Evolutionary conservation across 2,113 vertebrate genomes (phyloP).

Genomic region (Candoia aspera): DNA sequence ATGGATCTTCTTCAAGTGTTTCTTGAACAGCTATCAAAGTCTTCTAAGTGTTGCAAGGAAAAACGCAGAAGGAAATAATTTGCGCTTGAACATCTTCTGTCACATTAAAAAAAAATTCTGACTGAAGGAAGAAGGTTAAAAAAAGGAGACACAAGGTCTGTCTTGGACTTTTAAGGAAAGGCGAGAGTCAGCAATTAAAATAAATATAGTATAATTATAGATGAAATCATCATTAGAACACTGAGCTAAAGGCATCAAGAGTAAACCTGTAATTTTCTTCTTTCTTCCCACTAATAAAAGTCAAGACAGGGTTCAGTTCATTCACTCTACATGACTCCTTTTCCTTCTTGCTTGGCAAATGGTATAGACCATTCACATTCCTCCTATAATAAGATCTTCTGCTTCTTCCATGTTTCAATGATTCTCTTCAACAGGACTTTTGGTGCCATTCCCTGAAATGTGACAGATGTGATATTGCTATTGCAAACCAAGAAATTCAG

Average conservation of each 20-base stretch:
- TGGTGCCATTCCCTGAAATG: neutral
- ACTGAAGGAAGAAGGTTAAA: neutral
- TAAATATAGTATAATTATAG: neutral
- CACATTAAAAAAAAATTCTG: neutral
- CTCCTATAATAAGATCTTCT: neutral
- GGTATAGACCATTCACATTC: neutral
- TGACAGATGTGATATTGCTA: conserved; percentile 17
- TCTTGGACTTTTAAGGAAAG: neutral
- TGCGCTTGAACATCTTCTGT: neutral
- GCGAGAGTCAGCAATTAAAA: neutral
- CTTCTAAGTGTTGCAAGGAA: neutral
- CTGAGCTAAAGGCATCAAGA: neutral
- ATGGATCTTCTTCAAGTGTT: neutral
- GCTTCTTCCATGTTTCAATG: neutral
- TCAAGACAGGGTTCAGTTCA: conserved; percentile 29
- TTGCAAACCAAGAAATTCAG: neutral
- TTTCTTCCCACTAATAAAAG: conserved; percentile 16
- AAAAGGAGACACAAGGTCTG: neutral
- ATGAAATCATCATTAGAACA: conserved; percentile 20
- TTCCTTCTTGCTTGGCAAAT: conserved; percentile 41
- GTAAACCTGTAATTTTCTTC: conserved; percentile 34
- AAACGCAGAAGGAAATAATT: neutral
- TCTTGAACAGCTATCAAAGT: neutral
- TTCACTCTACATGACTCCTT: conserved; percentile 53
- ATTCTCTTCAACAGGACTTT: conserved; percentile 20